These are phyloP conservation scores for Carapus acus DNA, from an alignment of 2,797 vertebrate genomes.

Conservation along the genomic window DNA sequence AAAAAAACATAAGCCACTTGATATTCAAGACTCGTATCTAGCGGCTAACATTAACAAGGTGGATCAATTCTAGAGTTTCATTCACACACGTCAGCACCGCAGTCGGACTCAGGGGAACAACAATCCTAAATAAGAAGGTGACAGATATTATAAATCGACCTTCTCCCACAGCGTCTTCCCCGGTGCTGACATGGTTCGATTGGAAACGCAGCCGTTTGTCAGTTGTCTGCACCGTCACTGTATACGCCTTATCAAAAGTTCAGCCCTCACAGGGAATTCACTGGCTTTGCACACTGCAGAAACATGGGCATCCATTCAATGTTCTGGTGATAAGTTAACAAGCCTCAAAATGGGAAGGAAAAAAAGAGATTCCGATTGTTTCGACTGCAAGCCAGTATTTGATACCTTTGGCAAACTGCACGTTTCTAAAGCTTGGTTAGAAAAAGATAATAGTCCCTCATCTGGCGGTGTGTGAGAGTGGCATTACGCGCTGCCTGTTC, in stretches of 20 bases:
- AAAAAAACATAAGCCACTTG: constrained; percentile 11
- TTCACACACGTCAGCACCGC: constrained; percentile 18
- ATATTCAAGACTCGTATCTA: constrained; percentile 10
- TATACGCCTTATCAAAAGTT: background rate
- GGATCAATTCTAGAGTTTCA: constrained; percentile 24
- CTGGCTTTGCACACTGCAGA: background rate
- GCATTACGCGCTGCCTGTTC: constrained; percentile 5
- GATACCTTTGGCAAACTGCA: constrained; percentile 3
- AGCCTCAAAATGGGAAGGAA: too few species aligned
- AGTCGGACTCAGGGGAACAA: constrained; percentile 8
- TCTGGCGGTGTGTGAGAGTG: background rate
- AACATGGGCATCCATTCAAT: background rate
- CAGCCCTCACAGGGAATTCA: background rate
- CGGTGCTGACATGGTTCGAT: constrained; percentile 7
- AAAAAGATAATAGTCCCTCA: background rate
- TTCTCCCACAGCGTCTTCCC: constrained; percentile 5
- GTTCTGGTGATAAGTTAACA: background rate
- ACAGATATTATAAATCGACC: constrained; percentile 16
- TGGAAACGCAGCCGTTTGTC: background rate
- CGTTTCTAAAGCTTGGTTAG: background rate
- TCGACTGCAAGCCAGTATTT: background rate
- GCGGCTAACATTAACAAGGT: constrained; percentile 8
- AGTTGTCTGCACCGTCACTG: background rate
- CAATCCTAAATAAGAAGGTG: constrained; percentile 12
- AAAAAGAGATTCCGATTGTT: too few species aligned